Percentiles rank a stretch among this genome's conserved stretches.
Evolutionary conservation across 2,113 vertebrate genomes (phyloP).

Genomic region (Bucco capensis): DNA sequence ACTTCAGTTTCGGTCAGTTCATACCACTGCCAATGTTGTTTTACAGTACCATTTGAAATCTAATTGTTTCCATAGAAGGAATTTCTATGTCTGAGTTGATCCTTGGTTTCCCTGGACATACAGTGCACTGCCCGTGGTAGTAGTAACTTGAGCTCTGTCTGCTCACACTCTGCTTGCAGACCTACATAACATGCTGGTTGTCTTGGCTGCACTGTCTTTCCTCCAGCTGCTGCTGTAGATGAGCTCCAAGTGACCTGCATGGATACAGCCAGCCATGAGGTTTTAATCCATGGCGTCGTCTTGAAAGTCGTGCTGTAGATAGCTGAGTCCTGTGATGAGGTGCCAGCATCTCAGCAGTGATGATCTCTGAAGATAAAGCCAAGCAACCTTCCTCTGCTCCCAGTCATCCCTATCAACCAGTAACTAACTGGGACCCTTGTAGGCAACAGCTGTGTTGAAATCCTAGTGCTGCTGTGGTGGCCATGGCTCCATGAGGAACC

Average conservation of each 20-base stretch:
- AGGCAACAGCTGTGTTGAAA: background rate
- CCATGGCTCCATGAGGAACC: background rate
- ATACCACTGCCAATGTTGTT: background rate
- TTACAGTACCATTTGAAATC: background rate
- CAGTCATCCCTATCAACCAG: background rate
- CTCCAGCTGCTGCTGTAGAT: background rate
- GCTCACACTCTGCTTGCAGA: background rate
- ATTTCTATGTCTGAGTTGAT: background rate
- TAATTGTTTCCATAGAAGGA: background rate
- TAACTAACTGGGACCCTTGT: background rate
- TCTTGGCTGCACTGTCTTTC: background rate
- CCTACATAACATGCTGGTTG: rapidly evolving
- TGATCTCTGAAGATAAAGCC: background rate
- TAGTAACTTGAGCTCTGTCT: background rate
- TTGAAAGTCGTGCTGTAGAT: background rate
- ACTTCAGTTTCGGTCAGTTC: background rate
- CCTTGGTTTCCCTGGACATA: background rate
- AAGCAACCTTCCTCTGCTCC: background rate
- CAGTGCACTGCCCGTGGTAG: rapidly evolving
- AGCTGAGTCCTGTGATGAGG: no score
- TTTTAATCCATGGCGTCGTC: background rate
- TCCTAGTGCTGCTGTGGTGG: rapidly evolving
- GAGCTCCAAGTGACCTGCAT: background rate
- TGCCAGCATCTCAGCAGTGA: background rate
- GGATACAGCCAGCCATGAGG: background rate